These are phyloP conservation scores for Cyclina sinensis DNA, from an alignment of 1,140 invertebrate genomes.

Conservation along the genomic window DNA sequence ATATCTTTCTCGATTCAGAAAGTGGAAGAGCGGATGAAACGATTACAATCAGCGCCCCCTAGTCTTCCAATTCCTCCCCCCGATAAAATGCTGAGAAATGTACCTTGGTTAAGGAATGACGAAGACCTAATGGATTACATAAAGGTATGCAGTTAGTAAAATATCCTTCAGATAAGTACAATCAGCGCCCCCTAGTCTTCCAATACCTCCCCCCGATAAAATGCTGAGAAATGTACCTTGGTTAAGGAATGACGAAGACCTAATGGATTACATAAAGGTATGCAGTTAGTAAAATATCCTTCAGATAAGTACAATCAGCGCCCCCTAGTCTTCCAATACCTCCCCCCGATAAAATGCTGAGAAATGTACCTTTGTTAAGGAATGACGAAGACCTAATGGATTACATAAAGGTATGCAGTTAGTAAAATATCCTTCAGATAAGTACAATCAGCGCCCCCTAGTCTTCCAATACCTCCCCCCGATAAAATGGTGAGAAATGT, in stretches of 20 bases:
- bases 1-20: constrained; percentile 74
- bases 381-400: constrained; percentile 79
- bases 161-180: too few species aligned
- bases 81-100: constrained; percentile 80
- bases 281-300: too few species aligned
- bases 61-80: constrained; percentile 82
- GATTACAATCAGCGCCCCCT: constrained; percentile 81
- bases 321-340: constrained; percentile 83
- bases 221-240: constrained; percentile 83
- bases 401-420: constrained; percentile 84
- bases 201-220: constrained; percentile 81
- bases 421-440: too few species aligned
- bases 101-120: constrained; percentile 84
- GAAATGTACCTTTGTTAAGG: constrained; percentile 82
- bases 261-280: constrained; percentile 83
- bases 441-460: constrained; percentile 82
- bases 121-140: constrained; percentile 79
- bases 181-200: constrained; percentile 81
- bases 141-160: too few species aligned
- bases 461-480: constrained; percentile 81
- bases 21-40: constrained; percentile 85
- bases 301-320: constrained; percentile 80
- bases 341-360: constrained; percentile 81
- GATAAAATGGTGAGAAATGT: constrained; percentile 82
- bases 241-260: constrained; percentile 79